phyloP scores from a whole-genome alignment of 2,113 vertebrate genomes.

The Nibea albiflora region DNA sequence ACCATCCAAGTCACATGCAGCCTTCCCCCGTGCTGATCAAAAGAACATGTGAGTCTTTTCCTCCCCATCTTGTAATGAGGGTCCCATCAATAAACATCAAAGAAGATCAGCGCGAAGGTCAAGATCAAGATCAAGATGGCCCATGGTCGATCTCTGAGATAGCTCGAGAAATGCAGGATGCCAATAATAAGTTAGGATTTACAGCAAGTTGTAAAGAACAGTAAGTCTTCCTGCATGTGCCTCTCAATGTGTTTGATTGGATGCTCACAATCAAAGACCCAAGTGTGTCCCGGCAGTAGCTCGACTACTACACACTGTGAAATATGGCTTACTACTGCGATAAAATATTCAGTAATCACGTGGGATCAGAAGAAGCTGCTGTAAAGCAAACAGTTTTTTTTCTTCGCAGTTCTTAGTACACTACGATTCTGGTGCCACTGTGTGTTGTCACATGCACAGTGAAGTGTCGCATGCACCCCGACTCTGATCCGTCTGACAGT shows the following conservation, averaged over 20 bases:
- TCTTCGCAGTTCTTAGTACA: conserved; percentile 25
- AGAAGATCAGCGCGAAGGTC: conserved; percentile 45
- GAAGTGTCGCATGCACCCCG: conserved; percentile 24
- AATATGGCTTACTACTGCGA: conserved; percentile 61
- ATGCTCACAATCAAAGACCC: conserved; percentile 48
- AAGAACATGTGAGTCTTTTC: conserved; percentile 16
- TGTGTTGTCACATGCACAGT: conserved; percentile 32
- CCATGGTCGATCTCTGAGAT: not conserved
- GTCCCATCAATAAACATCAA: conserved; percentile 59
- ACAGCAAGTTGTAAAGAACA: not conserved
- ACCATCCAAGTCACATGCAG: conserved; percentile 23
- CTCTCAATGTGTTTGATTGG: conserved; percentile 30
- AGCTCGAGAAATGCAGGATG: conserved; percentile 9
- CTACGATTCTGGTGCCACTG: conserved; percentile 29
- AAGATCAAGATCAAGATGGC: conserved; percentile 42
- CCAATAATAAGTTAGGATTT: conserved; percentile 15
- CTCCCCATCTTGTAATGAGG: conserved; percentile 25
- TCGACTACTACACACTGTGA: conserved; percentile 42
- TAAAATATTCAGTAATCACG: conserved; percentile 69
- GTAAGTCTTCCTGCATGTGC: not conserved
- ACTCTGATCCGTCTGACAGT: conserved; percentile 31
- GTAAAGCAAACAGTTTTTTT: conserved; percentile 59
- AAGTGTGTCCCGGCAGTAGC: conserved; percentile 26
- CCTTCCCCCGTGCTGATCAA: conserved; percentile 30
- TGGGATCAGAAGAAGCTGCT: conserved; percentile 46